Percentiles rank a stretch among this genome's conserved stretches.
Conservation (phyloP, 1,140 invertebrate species). For the Pseudomyrmex dendroicus region DNA sequence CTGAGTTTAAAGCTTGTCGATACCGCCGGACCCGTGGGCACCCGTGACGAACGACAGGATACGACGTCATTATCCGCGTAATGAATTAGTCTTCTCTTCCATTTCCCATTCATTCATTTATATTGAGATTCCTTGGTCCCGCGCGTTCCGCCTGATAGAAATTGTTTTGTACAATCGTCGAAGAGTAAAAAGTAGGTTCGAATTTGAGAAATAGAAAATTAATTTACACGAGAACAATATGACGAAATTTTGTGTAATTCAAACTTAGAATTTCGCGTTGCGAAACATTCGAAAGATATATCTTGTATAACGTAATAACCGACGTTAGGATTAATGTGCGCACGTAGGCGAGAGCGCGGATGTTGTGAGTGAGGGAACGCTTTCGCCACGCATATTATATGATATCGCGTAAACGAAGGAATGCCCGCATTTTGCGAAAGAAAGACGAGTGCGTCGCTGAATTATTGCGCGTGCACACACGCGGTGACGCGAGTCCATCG, state of each 20-base stretch:
- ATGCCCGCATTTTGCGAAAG: not conserved
- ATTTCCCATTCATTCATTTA: too few relatives aligned
- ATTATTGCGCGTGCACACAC: slow-evolving; percentile 8
- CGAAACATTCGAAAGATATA: not conserved
- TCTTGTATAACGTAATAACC: slow-evolving; percentile 1
- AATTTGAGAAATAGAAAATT: not conserved
- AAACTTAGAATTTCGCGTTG: slow-evolving; percentile 1
- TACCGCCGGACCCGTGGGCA: slow-evolving; percentile 13
- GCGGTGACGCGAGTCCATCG: slow-evolving; percentile 3
- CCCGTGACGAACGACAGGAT: slow-evolving; percentile 31
- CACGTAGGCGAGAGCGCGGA: slow-evolving; percentile 30
- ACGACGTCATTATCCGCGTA: slow-evolving; percentile 17
- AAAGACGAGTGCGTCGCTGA: slow-evolving; percentile 1
- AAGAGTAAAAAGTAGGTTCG: not conserved
- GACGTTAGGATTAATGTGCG: not conserved
- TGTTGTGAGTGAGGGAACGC: not conserved
- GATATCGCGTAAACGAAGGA: slow-evolving; percentile 27
- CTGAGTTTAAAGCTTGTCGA: slow-evolving; percentile 37
- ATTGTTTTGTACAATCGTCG: not conserved
- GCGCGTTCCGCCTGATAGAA: not conserved
- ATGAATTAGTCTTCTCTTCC: not conserved
- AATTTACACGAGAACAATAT: not conserved
- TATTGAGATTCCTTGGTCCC: not conserved
- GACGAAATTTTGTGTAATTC: too few relatives aligned
- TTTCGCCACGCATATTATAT: slow-evolving; percentile 9